Base-by-base conservation (phyloP, 2,797 vertebrate species). In the Carapus acus region DNA sequence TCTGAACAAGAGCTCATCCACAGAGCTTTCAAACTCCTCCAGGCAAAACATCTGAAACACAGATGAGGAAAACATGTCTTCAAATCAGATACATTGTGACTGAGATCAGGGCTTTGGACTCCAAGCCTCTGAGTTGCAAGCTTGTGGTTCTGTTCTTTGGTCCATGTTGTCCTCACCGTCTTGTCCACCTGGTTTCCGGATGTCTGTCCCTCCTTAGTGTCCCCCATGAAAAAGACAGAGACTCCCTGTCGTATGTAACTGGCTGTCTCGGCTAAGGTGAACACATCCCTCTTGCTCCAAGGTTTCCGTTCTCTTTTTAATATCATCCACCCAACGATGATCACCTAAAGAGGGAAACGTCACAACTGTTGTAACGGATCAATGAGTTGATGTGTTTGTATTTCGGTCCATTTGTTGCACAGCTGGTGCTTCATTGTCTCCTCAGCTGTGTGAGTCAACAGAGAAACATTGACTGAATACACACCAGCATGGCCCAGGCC, bases 1-100 rank as follows among this genome's bases (percentile, higher is more conserved):
- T 67, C 80, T 85, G 68, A 86, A 73, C 69, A 92, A 23, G 6
- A 93, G 80, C 39, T 93, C 90, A 51, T 94, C 90, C 14, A 91
- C 51, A 18, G 89, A 70, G 19, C 74, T 76, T 67, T 89, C 86
- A 83, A 88, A 88, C 64, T 92, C 91, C 48, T 91, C 87, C 38
- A 92, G 75, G 65, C 80, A 78, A 45, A 85, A 84, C 12, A 43
- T 84, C 91, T 94, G 73, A 59, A 60, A 56, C 70, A 48, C 49
- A 44, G 45, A 65, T 18, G 14, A 2, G 2, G 60, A 42, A 33
- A 49, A 38, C 31, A 33, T 33, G 11, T 12, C 14, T 6, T 29
- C 6, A 29, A 29, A 29, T 29, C n/a, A n/a, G n/a, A n/a, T n/a
- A n/a, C n/a, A n/a, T n/a, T n/a, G n/a, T n/a, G n/a, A n/a, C n/a